These are phyloP conservation scores for Girardinichthys multiradiatus DNA, from an alignment of 2,113 vertebrate species.

Conservation along the genomic window DNA sequence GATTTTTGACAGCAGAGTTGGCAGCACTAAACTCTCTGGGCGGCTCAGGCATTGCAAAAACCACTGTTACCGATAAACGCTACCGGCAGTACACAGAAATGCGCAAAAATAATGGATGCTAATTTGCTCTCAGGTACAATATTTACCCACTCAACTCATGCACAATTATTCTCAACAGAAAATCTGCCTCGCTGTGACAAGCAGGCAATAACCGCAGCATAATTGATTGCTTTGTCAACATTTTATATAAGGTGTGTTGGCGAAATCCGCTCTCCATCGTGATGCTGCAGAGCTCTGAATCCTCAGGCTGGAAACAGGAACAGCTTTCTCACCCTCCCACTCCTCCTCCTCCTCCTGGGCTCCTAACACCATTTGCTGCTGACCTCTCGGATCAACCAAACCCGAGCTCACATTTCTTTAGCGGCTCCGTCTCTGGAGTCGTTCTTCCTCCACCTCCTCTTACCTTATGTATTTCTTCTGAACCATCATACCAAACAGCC, in stretches of 20 bases:
- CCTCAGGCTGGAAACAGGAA: constrained; percentile 30
- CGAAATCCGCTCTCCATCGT: constrained; percentile 20
- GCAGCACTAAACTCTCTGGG: constrained; percentile 16
- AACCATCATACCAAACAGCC: constrained; percentile 28
- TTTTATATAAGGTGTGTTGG: constrained; percentile 69
- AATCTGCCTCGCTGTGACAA: neutral
- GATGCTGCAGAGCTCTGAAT: constrained; percentile 35
- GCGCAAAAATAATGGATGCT: neutral
- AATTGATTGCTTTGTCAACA: constrained; percentile 46
- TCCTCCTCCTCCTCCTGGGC: constrained; percentile 62
- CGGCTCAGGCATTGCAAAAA: constrained; percentile 3
- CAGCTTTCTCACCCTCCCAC: constrained; percentile 62
- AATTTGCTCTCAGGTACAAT: neutral
- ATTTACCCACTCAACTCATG: constrained; percentile 2
- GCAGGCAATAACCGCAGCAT: constrained; percentile 15
- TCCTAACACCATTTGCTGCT: constrained; percentile 49
- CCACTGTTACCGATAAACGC: neutral
- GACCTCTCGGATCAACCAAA: constrained; percentile 48
- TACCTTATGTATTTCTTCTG: constrained; percentile 22
- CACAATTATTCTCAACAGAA: neutral
- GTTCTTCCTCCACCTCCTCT: constrained; percentile 43
- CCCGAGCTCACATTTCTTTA: constrained; percentile 47
- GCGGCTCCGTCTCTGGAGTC: constrained; percentile 15
- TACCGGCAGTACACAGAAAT: neutral
- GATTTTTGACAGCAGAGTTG: constrained; percentile 35